Evolutionary conservation across 2,797 vertebrate species (phyloP).

Genomic region (Vipera latastei): DNA sequence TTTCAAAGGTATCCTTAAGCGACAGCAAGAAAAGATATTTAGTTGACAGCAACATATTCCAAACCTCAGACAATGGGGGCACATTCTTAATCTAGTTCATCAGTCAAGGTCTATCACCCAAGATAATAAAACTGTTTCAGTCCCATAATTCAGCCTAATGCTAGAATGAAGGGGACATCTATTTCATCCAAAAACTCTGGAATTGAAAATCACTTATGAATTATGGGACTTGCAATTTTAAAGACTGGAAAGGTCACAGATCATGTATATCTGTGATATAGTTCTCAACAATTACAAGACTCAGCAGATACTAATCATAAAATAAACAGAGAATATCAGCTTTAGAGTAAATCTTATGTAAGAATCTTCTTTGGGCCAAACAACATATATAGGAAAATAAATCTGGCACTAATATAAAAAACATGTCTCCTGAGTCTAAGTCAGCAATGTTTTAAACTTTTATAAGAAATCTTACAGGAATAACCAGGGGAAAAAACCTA

Average conservation of each 20-base stretch:
- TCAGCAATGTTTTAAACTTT: not conserved
- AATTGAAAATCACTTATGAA: not conserved
- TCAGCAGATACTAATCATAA: not conserved
- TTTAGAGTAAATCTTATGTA: constrained; percentile 5
- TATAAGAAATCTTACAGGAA: constrained; percentile 10
- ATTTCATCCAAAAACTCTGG: not conserved
- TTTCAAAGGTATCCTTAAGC: not conserved
- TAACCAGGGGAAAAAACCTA: not conserved
- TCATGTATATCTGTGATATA: not conserved
- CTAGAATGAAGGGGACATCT: not conserved
- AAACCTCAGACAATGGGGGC: not conserved
- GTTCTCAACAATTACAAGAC: not conserved
- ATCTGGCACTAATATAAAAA: not conserved
- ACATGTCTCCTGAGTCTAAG: not conserved
- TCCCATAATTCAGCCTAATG: not conserved
- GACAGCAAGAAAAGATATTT: not conserved
- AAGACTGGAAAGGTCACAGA: not conserved
- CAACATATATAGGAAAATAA: constrained; percentile 7
- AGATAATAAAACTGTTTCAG: not conserved
- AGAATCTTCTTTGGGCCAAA: constrained; percentile 10
- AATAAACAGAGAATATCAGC: constrained; percentile 4
- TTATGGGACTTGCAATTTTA: not conserved
- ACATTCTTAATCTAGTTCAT: not conserved
- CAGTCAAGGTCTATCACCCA: not conserved
- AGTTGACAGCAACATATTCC: not conserved